Evolutionary conservation across 2,797 vertebrate genomes (phyloP).

Genomic region (Scolopax rusticola): DNA sequence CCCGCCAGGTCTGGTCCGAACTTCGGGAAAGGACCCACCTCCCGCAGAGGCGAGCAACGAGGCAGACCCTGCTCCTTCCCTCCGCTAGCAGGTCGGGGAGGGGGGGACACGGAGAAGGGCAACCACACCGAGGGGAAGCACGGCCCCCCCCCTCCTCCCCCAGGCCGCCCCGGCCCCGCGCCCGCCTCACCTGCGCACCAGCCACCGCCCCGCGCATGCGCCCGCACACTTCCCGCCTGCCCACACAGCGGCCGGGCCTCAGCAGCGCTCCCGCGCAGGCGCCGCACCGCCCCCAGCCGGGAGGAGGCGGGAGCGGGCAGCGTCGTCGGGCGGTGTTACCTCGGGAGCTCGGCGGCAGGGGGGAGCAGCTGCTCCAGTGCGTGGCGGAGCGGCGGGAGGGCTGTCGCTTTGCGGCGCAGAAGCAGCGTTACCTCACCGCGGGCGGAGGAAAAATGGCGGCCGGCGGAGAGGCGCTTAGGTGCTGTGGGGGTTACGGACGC

Average conservation of each 20-base stretch:
- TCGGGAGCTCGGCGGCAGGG: not conserved
- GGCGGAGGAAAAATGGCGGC: not conserved
- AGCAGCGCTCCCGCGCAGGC: not conserved
- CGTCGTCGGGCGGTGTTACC: no score
- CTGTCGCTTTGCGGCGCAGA: no score
- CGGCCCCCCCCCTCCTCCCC: no score
- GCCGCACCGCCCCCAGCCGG: not conserved
- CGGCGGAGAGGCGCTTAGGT: rapidly evolving
- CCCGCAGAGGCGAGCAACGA: rapidly evolving
- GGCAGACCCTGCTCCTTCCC: rapidly evolving
- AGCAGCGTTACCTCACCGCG: not conserved
- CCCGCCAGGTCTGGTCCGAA: not conserved
- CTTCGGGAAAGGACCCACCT: not conserved
- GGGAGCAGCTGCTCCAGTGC: rapidly evolving
- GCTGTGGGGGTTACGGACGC: rapidly evolving
- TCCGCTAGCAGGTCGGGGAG: rapidly evolving
- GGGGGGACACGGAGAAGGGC: rapidly evolving
- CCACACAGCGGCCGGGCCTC: not conserved
- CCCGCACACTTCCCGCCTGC: not conserved
- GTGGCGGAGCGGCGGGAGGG: rapidly evolving
- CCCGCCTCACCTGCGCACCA: not conserved
- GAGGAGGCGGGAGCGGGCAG: not conserved
- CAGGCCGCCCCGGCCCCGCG: rapidly evolving
- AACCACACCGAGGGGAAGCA: rapidly evolving
- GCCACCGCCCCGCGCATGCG: not conserved